Evolutionary conservation across 2,888 invertebrate species (phyloP).

Genomic region (Caenorhabditis sp.): DNA sequence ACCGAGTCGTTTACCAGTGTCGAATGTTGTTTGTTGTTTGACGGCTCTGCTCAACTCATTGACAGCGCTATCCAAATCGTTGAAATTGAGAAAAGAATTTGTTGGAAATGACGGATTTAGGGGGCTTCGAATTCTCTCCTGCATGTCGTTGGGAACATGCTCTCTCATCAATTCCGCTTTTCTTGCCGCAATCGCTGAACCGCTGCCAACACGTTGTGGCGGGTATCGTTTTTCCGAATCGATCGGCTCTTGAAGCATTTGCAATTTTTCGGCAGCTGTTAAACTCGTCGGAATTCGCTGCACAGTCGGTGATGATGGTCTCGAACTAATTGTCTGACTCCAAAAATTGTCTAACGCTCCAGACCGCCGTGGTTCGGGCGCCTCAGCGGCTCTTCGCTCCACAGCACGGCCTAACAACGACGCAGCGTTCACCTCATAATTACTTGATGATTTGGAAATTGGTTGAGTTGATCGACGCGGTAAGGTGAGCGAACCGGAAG

Average conservation of each 20-base stretch:
- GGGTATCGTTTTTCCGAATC: constrained; percentile 41
- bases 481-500: constrained; percentile 38
- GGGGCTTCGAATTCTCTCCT: constrained; percentile 1
- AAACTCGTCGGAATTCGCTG: constrained; percentile 55
- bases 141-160: constrained; percentile 16
- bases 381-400: constrained; percentile 40
- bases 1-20: constrained; percentile 25
- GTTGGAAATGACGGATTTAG: constrained; percentile 39
- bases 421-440: constrained; percentile 44
- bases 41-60: constrained; percentile 37
- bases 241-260: constrained; percentile 62
- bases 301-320: constrained; percentile 52
- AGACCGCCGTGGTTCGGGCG: constrained; percentile 41
- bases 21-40: constrained; percentile 7
- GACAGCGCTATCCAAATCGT: constrained; percentile 61
- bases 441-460: constrained; percentile 52
- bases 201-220: constrained; percentile 47
- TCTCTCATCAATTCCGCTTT: constrained; percentile 57
- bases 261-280: constrained; percentile 66
- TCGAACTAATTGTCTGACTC: constrained; percentile 54
- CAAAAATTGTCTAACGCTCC: constrained; percentile 57
- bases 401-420: constrained; percentile 41
- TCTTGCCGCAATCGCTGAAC: constrained; percentile 55
- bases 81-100: constrained; percentile 49
- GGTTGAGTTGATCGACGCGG: constrained; percentile 32